Evolutionary conservation across 1,140 invertebrate species (phyloP), one percentile per base, ranked within the genome.

Genomic region (Pseudomyrmex dendroicus): DNA sequence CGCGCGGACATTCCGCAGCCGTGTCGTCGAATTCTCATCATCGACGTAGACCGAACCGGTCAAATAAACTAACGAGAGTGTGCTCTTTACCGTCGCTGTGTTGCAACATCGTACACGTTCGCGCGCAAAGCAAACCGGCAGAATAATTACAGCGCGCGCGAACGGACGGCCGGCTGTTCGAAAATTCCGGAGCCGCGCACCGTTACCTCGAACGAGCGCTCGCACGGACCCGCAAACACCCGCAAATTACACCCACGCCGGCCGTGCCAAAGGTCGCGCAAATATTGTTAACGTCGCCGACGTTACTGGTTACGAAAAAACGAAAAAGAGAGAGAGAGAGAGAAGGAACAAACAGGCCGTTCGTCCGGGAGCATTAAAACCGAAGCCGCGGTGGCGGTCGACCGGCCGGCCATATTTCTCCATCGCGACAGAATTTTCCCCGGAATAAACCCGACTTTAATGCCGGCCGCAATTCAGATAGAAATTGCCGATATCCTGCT

Each of bases 271-370:
- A 82, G 72, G 54, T 82, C 61, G 59, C 50, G 70, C 70, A 74
- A 82, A 82, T 82, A 82, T 73, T 82, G 67, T 82, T 78, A 80
- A 72, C 66, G 76, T 72, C 76, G 66, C 15, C 15, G 22, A 12
- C 20, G 20, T 20, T 20, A 20, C 48, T 54, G 20, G 48, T 17
- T n/a, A 22, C 13, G n/a, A 68, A 22, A 22, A 22, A 22, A 22
- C 48, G n/a, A 68, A 10, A 67, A 1, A 25, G n/a, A 52, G 62
- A 22, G 62, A 22, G 62, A 68, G 10, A 68, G 10, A 68, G 4
- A 70, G 10, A 59, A 46, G 48, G 44, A 82, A 46, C 48, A 63
- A 62, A 70, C 35, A 7, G 35, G 13, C 15, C 20, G 66, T 48
- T 50, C 54, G 66, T 70, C 63, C 44, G 44, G 62, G 44, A 54